Percentiles rank a stretch among this genome's conserved stretches.
Evolutionary conservation across 2,797 vertebrate species (phyloP).

Genomic region (Gorsachius magnificus): DNA sequence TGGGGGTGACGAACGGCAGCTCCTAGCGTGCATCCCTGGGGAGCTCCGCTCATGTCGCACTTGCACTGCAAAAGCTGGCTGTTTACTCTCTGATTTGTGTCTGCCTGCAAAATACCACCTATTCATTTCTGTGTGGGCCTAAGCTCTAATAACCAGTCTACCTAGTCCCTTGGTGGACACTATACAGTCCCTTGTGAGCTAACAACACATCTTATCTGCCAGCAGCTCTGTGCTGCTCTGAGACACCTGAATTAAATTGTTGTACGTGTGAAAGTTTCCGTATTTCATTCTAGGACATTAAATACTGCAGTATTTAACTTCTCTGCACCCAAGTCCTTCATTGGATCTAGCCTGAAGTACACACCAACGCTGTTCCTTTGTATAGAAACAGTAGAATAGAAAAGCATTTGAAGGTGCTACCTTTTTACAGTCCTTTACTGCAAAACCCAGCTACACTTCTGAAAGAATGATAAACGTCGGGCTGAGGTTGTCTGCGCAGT

Average conservation of each 20-base stretch:
- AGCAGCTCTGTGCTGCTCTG: neutral
- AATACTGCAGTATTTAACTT: conserved; percentile 19
- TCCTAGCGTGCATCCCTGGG: neutral
- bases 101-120: neutral
- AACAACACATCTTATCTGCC: neutral
- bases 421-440: conserved; percentile 1
- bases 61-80: neutral
- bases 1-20: neutral
- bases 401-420: conserved; percentile 40
- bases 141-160: neutral
- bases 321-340: neutral
- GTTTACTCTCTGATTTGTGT: neutral
- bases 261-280: neutral
- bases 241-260: neutral
- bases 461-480: neutral
- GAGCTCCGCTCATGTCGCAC: neutral
- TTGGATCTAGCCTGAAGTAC: neutral
- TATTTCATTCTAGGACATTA: neutral
- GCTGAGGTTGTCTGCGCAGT: conserved; percentile 22
- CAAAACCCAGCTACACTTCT: neutral
- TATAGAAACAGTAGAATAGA: neutral
- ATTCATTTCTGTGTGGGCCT: neutral
- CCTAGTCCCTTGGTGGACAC: neutral
- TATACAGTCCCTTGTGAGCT: neutral
- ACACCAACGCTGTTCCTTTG: conserved; percentile 1